These are phyloP conservation scores for Mormoops blainvillei DNA, from an alignment of 2,113 vertebrate genomes.

Conservation along the genomic window DNA sequence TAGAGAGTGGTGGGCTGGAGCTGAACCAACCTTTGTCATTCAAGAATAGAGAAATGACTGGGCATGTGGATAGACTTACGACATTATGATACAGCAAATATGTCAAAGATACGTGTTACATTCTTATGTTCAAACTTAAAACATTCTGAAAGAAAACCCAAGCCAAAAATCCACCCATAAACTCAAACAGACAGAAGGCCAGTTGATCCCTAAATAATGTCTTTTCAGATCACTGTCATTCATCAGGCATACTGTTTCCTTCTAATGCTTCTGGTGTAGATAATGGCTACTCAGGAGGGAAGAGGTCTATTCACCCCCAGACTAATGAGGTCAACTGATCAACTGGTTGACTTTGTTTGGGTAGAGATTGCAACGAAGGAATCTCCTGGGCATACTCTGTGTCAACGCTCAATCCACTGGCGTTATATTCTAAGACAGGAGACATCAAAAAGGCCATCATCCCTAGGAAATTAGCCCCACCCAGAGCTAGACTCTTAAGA, in stretches of 20 bases:
- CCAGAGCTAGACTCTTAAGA: conserved; percentile 40
- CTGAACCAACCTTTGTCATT: not conserved
- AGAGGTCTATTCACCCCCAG: not conserved
- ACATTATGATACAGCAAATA: not conserved
- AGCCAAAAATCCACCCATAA: not conserved
- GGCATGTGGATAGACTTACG: not conserved
- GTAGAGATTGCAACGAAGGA: not conserved
- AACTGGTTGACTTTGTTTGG: not conserved
- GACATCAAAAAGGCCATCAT: not conserved
- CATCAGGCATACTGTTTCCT: not conserved
- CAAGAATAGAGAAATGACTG: not conserved
- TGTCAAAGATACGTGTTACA: not conserved
- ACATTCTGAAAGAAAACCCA: conserved; percentile 16
- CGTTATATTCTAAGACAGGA: not conserved
- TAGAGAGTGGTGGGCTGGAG: not conserved
- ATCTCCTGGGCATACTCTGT: not conserved
- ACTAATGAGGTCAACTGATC: not conserved
- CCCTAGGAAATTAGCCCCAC: not conserved
- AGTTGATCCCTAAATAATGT: not conserved
- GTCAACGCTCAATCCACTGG: not conserved
- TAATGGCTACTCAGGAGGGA: not conserved
- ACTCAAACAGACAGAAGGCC: not conserved
- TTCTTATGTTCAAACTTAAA: not conserved
- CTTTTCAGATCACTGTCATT: not conserved
- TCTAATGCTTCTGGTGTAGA: not conserved